Conservation (phyloP, 2,797 vertebrate genomes). For the Sternotherus odoratus region DNA sequence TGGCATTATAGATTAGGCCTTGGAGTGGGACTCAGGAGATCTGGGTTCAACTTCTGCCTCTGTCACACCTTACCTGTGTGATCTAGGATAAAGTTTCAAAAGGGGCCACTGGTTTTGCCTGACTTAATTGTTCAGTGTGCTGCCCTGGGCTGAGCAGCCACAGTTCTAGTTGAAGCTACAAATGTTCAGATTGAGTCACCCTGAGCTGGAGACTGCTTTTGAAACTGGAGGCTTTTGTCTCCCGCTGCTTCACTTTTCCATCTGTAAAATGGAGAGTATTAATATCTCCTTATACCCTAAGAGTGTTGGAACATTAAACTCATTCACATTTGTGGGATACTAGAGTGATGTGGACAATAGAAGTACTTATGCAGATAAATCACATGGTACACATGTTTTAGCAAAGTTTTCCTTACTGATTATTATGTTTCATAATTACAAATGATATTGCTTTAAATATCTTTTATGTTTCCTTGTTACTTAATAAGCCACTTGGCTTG, state of each 20-base stretch:
- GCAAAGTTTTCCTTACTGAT: neutral
- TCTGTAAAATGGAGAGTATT: neutral
- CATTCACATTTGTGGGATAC: neutral
- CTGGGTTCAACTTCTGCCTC: neutral
- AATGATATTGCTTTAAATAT: neutral
- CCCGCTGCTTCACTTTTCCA: neutral
- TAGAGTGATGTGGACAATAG: neutral
- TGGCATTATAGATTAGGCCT: neutral
- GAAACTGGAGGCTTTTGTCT: neutral
- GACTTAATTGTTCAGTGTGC: neutral
- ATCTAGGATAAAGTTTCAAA: slow-evolving; percentile 12
- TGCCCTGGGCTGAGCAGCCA: fast-evolving
- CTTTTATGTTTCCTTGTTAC: neutral
- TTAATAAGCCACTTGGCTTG: neutral
- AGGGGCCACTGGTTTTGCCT: neutral
- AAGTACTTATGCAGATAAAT: neutral
- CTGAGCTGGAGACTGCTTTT: neutral
- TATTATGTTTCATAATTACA: neutral
- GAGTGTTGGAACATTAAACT: neutral
- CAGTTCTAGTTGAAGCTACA: neutral
- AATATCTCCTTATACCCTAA: neutral
- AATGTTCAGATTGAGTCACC: neutral
- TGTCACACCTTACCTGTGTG: neutral
- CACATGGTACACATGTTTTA: fast-evolving
- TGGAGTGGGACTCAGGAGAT: neutral